Evolutionary conservation across 2,888 invertebrate species (phyloP).

Genomic region (Pinctada fucata): DNA sequence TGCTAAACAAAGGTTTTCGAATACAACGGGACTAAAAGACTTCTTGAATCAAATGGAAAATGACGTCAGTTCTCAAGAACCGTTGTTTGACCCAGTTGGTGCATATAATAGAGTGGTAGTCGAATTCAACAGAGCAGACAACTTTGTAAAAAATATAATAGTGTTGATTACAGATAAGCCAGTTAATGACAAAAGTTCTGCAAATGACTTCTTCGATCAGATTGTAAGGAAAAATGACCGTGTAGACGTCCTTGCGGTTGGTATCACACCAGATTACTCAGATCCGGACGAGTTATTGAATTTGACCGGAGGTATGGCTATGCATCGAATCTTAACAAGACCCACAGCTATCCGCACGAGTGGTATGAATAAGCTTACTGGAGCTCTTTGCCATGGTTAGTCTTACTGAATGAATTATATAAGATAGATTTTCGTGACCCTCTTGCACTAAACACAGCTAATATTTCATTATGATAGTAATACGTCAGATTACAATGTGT

Average conservation of each 20-base stretch:
- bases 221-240: background rate
- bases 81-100: conserved; percentile 10
- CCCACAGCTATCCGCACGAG: conserved; percentile 4
- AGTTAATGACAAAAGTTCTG: background rate
- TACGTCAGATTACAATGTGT: no score
- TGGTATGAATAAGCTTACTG: conserved; percentile 13
- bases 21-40: background rate
- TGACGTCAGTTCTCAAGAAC: background rate
- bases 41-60: background rate
- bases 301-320: background rate
- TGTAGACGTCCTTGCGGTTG: conserved; percentile 1
- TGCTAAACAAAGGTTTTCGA: background rate
- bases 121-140: background rate
- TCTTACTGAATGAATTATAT: background rate
- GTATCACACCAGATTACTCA: background rate
- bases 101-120: conserved; percentile 7
- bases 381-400: conserved; percentile 10
- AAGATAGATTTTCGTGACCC: no score
- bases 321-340: conserved; percentile 8
- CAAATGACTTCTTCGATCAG: background rate
- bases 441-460: no score
- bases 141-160: background rate
- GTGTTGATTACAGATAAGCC: conserved; percentile 19
- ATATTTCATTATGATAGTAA: no score
- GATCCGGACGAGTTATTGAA: background rate